These are phyloP conservation scores for Omphaloscelis lunosa DNA, from an alignment of 2,888 invertebrate species.

Conservation along the genomic window DNA sequence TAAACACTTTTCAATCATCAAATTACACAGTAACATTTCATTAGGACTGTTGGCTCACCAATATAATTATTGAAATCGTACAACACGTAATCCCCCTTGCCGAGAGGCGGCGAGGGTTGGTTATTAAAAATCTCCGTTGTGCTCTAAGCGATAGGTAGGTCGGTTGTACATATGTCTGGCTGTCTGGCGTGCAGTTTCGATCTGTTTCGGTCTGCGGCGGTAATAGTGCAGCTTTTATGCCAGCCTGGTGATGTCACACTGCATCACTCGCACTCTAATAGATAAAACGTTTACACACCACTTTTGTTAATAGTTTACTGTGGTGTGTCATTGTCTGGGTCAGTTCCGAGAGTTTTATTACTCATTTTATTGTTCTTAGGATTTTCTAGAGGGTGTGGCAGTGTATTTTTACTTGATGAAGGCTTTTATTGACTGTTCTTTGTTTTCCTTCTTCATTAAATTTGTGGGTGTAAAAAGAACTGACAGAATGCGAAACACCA, in stretches of 20 bases:
- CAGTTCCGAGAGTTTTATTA: constrained; percentile 41
- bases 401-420: too few relatives aligned
- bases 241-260: constrained; percentile 64
- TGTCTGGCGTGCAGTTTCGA: constrained; percentile 81
- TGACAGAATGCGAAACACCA: too few relatives aligned
- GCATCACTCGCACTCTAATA: constrained; percentile 34
- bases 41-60: constrained; percentile 41
- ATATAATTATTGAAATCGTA: constrained; percentile 65
- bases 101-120: constrained; percentile 53
- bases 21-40: constrained; percentile 52
- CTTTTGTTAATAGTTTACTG: constrained; percentile 45
- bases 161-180: constrained; percentile 62
- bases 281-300: constrained; percentile 25
- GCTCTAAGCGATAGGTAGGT: constrained; percentile 50
- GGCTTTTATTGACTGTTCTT: too few relatives aligned
- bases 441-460: too few relatives aligned
- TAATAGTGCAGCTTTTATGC: constrained; percentile 67
- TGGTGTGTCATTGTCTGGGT: constrained; percentile 48
- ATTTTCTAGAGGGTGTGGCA: constrained; percentile 6
- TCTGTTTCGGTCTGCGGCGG: constrained; percentile 76
- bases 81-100: constrained; percentile 58
- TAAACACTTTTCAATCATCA: constrained; percentile 28
- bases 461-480: too few relatives aligned
- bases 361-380: constrained; percentile 5
- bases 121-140: constrained; percentile 67